Evolutionary conservation across 2,113 vertebrate species (phyloP), one percentile per base, ranked within the genome.

Genomic region (Heterocephalus glaber): DNA sequence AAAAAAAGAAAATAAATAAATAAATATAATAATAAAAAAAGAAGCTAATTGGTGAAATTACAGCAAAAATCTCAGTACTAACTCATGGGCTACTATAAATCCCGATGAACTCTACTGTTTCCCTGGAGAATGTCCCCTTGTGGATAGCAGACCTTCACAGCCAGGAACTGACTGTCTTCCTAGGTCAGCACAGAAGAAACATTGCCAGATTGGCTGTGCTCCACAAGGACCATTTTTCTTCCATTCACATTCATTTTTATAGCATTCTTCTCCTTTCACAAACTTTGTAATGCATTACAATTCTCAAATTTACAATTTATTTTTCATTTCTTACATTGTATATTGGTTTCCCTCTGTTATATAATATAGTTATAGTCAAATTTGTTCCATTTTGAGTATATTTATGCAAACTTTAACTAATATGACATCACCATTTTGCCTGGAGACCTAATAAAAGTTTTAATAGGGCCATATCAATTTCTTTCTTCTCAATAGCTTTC

Each of bases 351-450:
- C 38, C 35, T 89, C 66, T 70, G 5, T 52, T 35, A 5, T 60
- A 30, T 52, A 56, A 82, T 38, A 89, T 61, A 90, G 35, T 22
- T 65, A 13, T 60, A 83, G 47, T 92, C 26, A 86, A 52, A 60
- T 85, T 65, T 83, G 63, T 93, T 52, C 68, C 80, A 52, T 74
- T 47, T 86, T 38, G 22, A 19, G 38, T 56, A 54, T 68, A 56
- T 81, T 86, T 33, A 41, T 22, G 44, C 41, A 94, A 86, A 90
- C 7, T 70, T 96, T 83, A 91, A 44, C 35, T 17, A 86, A 76
- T 30, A 56, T 35, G 35, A 16, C 16, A 41, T 60, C 26, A 63
- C 44, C 24, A 38, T 82, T 95, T 90, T 56, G 30, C 47, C 72
- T 24, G 2, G 92, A 95, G 49, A 89, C 10, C 7, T 38, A 88